Evolutionary conservation across 2,113 vertebrate species (phyloP).

Genomic region (Campylorhamphus procurvoides): DNA sequence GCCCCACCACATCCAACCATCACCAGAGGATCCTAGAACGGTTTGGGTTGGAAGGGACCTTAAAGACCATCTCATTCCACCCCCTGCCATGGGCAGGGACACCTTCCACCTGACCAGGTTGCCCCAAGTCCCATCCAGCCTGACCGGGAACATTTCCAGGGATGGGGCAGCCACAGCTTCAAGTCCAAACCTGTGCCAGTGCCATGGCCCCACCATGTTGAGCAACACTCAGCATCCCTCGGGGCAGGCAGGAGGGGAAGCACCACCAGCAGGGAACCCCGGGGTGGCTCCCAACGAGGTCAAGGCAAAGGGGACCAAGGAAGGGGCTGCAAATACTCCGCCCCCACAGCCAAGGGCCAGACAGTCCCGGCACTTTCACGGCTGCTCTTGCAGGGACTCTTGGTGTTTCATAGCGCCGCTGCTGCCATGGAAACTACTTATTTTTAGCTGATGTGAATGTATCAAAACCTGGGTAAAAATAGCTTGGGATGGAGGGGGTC

Average conservation of each 20-base stretch:
- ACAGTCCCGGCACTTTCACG: not conserved
- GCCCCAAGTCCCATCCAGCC: not conserved
- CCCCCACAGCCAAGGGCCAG: no score
- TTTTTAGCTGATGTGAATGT: conserved; percentile 53
- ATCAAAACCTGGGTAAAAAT: conserved; percentile 58
- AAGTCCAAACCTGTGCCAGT: not conserved
- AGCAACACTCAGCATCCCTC: not conserved
- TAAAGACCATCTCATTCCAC: not conserved
- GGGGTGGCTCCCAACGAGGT: not conserved
- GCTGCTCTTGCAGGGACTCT: not conserved
- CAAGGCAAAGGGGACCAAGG: not conserved
- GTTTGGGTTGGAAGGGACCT: not conserved
- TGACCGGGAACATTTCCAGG: not conserved
- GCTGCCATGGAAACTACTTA: conserved; percentile 66
- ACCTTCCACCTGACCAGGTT: not conserved
- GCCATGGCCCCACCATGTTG: accelerated
- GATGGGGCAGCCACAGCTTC: not conserved
- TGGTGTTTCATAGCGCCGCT: not conserved
- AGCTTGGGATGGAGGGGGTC: conserved; percentile 8
- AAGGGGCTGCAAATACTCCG: not conserved
- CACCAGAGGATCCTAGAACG: accelerated
- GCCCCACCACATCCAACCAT: accelerated
- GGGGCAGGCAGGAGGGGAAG: not conserved
- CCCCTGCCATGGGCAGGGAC: not conserved
- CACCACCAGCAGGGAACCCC: accelerated